These are phyloP conservation scores for Tarsius wallacei DNA, from an alignment of 2,797 vertebrate genomes.

Conservation along the genomic window DNA sequence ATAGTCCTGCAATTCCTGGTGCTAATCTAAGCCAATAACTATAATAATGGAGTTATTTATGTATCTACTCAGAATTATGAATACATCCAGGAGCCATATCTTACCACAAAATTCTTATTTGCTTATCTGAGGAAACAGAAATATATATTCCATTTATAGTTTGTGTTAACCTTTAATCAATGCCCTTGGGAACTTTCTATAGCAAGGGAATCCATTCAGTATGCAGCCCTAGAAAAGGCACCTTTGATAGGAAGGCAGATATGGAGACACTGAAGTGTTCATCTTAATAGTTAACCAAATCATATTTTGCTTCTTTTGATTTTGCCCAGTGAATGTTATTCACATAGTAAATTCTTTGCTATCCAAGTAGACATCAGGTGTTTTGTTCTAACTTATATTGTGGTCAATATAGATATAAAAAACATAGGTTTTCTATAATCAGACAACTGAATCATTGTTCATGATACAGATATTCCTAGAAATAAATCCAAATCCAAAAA, in stretches of 20 bases:
- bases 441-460: background rate
- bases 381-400: background rate
- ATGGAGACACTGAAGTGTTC: background rate
- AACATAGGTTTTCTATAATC: background rate
- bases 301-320: background rate
- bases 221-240: constrained; percentile 26
- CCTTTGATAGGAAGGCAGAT: constrained; percentile 58
- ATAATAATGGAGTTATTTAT: constrained; percentile 12
- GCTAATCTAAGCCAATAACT: constrained; percentile 34
- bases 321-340: background rate
- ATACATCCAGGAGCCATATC: constrained; percentile 16
- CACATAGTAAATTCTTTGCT: background rate
- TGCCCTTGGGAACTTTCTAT: background rate
- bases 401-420: background rate
- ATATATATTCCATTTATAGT: background rate
- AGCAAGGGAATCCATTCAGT: constrained; percentile 38
- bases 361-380: background rate
- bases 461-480: background rate
- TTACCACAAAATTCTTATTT: constrained; percentile 52
- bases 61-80: constrained; percentile 27
- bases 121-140: constrained; percentile 40
- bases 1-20: constrained; percentile 13
- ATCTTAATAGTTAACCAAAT: background rate
- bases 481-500: constrained; percentile 52
- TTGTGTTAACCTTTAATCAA: constrained; percentile 50